Conservation (phyloP, 2,797 vertebrate genomes). For the Pseudopleuronectes americanus region DNA sequence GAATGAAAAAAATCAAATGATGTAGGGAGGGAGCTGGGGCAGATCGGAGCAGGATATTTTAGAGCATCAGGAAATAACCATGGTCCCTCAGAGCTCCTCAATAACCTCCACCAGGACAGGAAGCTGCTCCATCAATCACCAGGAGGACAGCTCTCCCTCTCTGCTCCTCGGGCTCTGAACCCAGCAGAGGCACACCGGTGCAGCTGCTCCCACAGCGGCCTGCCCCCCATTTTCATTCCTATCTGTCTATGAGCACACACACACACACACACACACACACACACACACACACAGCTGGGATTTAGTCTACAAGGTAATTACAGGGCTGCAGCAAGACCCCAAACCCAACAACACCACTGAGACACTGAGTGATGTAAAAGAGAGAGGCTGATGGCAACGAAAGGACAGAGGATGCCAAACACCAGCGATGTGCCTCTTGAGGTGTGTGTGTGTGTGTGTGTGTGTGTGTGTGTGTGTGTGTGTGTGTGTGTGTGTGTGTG, state of each 20-base stretch:
- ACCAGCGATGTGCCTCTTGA: not conserved
- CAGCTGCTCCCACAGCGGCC: constrained; percentile 63
- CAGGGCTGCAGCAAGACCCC: constrained; percentile 55
- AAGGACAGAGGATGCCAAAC: constrained; percentile 27
- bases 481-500: not conserved
- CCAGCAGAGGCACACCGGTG: constrained; percentile 27
- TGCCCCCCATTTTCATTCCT: constrained; percentile 72
- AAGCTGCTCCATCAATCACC: constrained; percentile 61
- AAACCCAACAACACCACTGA: constrained; percentile 37
- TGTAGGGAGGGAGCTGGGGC: not conserved
- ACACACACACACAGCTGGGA: constrained; percentile 50
- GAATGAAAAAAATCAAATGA: not conserved
- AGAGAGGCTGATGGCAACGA: constrained; percentile 43
- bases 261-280: constrained; percentile 20
- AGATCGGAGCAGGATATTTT: constrained; percentile 52
- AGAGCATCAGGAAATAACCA: constrained; percentile 68
- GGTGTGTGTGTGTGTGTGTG: not conserved
- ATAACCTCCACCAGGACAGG: constrained; percentile 61
- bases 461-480: not conserved
- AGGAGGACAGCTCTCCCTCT: constrained; percentile 40
- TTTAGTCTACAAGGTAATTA: constrained; percentile 70
- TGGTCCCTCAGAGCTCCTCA: constrained; percentile 60
- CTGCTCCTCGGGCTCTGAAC: constrained; percentile 40
- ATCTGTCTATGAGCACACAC: constrained; percentile 51
- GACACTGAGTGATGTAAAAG: constrained; percentile 58